Base-by-base conservation (phyloP, 2,888 invertebrate genomes). In the Caenorhabditis sp. region DNA sequence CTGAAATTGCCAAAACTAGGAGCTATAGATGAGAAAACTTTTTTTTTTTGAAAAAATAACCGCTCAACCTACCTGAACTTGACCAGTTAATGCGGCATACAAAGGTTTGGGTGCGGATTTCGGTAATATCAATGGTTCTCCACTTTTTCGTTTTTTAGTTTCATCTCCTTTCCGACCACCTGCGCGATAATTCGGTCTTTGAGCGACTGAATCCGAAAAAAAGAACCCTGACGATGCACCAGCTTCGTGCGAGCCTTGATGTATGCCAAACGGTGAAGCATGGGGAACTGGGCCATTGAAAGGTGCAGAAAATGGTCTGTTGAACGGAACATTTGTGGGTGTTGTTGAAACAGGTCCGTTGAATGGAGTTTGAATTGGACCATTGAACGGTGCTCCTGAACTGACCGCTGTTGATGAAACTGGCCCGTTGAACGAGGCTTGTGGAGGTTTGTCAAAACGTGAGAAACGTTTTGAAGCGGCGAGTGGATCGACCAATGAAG, bases 1-100 rank as follows among this genome's bases (percentile, higher is more conserved):
- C 26, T 62, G 53, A 0, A 10, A 58, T 24, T 17, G 12, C 61
- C 51, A 51, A 17, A 60, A 60, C n/a, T n/a, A n/a, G n/a, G n/a
- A n/a, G n/a, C n/a, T n/a, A n/a, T n/a, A n/a, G n/a, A n/a, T n/a
- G n/a, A n/a, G n/a, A n/a, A n/a, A n/a, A n/a, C n/a, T n/a, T n/a
- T n/a, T 31, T 31, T 31, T 31, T 31, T 31, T 31, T 31, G 36
- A 8, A 36, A 36, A 36, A 43, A 43, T 3, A 43, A 10, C 43
- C 10, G 5, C 31, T 31, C 10, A 43, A 43, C 43, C 17, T 3
- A 43, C 43, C 12, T 43, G 12, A 6, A 43, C 6, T 43, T 43
- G 43, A 12, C 43, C 43, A 43, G 43, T 43, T 3, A 43, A 17
- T 14, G 43, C 43, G 14, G 43, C 43, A 43, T 43, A 43, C 17